Conservation (phyloP, 2,797 vertebrate genomes). For the Pangasius mekongensis region DNA sequence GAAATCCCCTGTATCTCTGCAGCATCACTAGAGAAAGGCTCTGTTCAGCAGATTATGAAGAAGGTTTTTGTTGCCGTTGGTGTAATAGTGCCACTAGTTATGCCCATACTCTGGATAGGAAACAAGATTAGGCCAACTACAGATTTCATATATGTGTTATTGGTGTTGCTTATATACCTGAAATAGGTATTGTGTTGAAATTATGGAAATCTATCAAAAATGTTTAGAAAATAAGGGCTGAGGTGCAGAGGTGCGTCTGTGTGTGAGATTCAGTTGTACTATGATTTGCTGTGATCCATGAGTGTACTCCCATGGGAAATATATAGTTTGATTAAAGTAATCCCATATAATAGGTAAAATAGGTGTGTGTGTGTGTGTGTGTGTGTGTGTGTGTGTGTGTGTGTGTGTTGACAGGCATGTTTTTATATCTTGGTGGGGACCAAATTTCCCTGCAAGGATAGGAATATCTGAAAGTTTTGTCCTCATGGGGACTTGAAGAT, state of each 20-base stretch:
- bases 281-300: slow-evolving; percentile 88
- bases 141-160: slow-evolving; percentile 29
- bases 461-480: background rate
- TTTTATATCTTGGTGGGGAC: background rate
- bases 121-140: slow-evolving; percentile 1
- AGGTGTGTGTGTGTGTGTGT: slow-evolving; percentile 48
- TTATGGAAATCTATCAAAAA: slow-evolving; percentile 42
- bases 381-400: background rate
- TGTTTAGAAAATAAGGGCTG: slow-evolving; percentile 45
- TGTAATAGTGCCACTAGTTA: background rate
- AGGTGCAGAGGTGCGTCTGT: slow-evolving; percentile 38
- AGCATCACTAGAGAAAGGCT: background rate
- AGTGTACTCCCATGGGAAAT: slow-evolving; percentile 82
- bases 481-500: background rate
- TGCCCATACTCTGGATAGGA: background rate
- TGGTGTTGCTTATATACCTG: slow-evolving; percentile 5
- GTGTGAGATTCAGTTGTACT: slow-evolving; percentile 87
- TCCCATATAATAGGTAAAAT: slow-evolving; percentile 79
- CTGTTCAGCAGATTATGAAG: background rate
- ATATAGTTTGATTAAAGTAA: slow-evolving; percentile 89
- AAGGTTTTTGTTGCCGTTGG: background rate
- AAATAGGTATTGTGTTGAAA: slow-evolving; percentile 42
- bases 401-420: background rate
- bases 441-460: background rate
- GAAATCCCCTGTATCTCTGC: background rate